Base-by-base conservation (phyloP, 2,888 invertebrate genomes). In the Incurvaria masculella region DNA sequence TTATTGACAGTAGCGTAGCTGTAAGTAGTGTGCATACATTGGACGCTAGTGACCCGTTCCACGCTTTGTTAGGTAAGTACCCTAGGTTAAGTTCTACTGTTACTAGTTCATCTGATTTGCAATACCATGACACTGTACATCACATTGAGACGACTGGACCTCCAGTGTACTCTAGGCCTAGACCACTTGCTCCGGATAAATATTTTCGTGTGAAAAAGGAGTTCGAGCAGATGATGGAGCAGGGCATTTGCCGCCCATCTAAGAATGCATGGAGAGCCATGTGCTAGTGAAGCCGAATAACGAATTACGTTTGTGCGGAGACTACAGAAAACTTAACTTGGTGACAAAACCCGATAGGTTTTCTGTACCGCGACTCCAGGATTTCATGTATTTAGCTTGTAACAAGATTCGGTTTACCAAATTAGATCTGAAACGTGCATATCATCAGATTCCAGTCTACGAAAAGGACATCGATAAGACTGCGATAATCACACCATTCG, bases 221-320 rank as follows among this genome's bases (percentile, higher is more conserved):
- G 48, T 65, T 68, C 52, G 41, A 53, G 2, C 4, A 40, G 0
- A 60, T 68, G 62, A 50, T 61, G 4, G 58, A 68, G 19, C 51
- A 57, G 17, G 72, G 68, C 0, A 66, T 72, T 14, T 66, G 66
- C 26, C 56, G 67, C 3, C 69, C 66, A 0, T 70, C 68, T 0
- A 61, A 48, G 10, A 44, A 39, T 40, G 21, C 38, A 10, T 48
- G 44, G 48, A 38, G 44, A 6, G 26, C 2, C 50, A 45, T 17
- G 39, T 50, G n/a, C 27, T 40, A 1, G 20, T 19, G 3, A 49
- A 49, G 27, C 46, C 46, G 21, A 42, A 42, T 11, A 44, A 16
- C 5, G 46, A 41, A 3, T 14, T 41, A 5, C 6, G 41, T 10
- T 10, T 41, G 16, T 8, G 6, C 3, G 44, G 44, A 6, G 44